Base-by-base conservation (phyloP, 2,113 vertebrate species). In the Grammomys dolichurus region DNA sequence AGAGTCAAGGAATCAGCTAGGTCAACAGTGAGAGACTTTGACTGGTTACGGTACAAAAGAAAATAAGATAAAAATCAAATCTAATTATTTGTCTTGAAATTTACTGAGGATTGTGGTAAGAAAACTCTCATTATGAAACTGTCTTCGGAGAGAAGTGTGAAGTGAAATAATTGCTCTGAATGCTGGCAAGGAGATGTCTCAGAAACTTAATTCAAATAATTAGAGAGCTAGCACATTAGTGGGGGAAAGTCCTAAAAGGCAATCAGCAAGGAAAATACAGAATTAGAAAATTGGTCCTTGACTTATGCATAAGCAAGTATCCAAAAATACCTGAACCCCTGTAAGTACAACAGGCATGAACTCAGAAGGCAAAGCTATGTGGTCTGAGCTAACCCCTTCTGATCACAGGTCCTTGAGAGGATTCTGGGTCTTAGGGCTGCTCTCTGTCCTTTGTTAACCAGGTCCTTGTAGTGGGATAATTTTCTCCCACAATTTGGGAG, bases 151-250 rank as follows among this genome's bases (percentile, higher is more conserved):
- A 14, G 78, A 91, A 87, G 73, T 63, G 17, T 87, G 58, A 95
- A 95, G 77, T 40, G 88, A 56, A 85, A 1, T 86, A 94, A 89
- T 86, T 89, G 48, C 3, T 89, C 17, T 67, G 22, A 33, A 48
- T 75, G 19, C 13, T 72, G 43, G 86, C 69, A 76, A 78, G 72
- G 24, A 54, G 24, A n/a, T 1, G 1, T 13, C 60, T 95, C 31
- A 67, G 31, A 92, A 87, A 63, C 10, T 40, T 60, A 94, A 92
- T 36, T 40, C 46, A 85, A 94, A 94, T 69, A 94, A 93, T 81
- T 78, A 70, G 46, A 26, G 95, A 89, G 46, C 78, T 58, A 63
- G 22, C 5, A 24, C 26, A 46, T 20, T 54, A 22, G 19, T 11
- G 63, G 22, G 43, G 24, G 70, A 63, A 63, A 58, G 19, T 31